phyloP scores from a whole-genome alignment of 2,113 vertebrate species.

The Podilymbus podiceps region DNA sequence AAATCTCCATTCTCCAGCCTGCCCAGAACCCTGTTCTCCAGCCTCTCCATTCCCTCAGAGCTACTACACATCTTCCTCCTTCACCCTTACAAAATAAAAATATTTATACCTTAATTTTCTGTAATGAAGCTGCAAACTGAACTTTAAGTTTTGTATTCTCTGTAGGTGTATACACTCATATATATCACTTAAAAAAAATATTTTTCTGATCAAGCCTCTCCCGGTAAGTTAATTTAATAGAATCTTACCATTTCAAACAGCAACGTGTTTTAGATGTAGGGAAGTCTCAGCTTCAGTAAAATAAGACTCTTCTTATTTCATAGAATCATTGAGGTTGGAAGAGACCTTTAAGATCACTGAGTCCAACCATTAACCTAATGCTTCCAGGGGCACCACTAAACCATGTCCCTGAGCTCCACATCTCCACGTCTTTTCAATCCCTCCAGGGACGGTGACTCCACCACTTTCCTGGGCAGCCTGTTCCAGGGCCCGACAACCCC shows the following conservation, averaged over 20 bases:
- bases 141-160: neutral
- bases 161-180: neutral
- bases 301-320: constrained; percentile 20
- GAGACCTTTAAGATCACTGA: too few relatives aligned
- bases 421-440: too few relatives aligned
- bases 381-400: too few relatives aligned
- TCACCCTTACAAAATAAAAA: neutral
- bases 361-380: too few relatives aligned
- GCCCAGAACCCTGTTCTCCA: neutral
- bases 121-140: neutral
- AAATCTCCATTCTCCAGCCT: neutral
- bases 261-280: neutral
- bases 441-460: too few relatives aligned
- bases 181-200: neutral
- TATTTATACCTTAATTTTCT: neutral
- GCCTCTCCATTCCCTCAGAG: neutral
- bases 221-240: neutral
- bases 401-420: too few relatives aligned
- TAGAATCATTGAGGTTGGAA: too few relatives aligned
- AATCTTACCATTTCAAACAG: neutral
- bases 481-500: too few relatives aligned
- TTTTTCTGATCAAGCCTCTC: neutral
- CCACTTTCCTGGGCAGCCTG: too few relatives aligned
- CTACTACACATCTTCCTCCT: neutral
- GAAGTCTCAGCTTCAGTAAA: constrained; percentile 64